Conservation (phyloP, 2,797 vertebrate species). For the Leptodactylus fallax region DNA sequence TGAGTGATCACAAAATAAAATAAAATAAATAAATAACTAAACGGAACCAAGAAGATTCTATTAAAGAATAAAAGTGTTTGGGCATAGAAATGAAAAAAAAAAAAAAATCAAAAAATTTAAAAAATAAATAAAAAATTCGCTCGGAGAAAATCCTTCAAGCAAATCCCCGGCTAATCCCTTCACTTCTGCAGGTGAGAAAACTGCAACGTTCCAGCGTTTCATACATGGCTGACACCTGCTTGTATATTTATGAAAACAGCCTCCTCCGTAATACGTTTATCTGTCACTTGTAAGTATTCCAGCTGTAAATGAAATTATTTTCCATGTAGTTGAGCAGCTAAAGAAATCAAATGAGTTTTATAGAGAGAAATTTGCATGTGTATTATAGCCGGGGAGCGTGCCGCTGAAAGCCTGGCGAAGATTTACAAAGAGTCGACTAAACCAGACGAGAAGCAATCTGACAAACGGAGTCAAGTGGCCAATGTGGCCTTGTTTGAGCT, state of each 20-base stretch:
- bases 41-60: conserved; percentile 56
- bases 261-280: conserved; percentile 53
- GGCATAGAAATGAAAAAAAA: background rate
- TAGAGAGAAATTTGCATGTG: conserved; percentile 57
- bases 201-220: conserved; percentile 8
- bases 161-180: conserved; percentile 55
- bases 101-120: background rate
- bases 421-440: background rate
- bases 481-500: background rate
- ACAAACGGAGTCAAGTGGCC: background rate
- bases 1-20: conserved; percentile 54
- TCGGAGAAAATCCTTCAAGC: conserved; percentile 44
- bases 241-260: conserved; percentile 55
- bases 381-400: conserved; percentile 30
- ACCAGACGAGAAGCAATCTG: background rate
- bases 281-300: conserved; percentile 52
- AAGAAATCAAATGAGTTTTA: conserved; percentile 61
- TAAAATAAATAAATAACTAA: conserved; percentile 52
- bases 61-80: conserved; percentile 50
- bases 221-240: conserved; percentile 45
- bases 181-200: conserved; percentile 47
- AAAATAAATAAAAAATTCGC: background rate
- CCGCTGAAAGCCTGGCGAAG: background rate
- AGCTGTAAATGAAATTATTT: conserved; percentile 61
- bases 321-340: conserved; percentile 61